These are phyloP conservation scores for Seira sanloemensis DNA, from an alignment of 2,888 invertebrate species.

Conservation along the genomic window DNA sequence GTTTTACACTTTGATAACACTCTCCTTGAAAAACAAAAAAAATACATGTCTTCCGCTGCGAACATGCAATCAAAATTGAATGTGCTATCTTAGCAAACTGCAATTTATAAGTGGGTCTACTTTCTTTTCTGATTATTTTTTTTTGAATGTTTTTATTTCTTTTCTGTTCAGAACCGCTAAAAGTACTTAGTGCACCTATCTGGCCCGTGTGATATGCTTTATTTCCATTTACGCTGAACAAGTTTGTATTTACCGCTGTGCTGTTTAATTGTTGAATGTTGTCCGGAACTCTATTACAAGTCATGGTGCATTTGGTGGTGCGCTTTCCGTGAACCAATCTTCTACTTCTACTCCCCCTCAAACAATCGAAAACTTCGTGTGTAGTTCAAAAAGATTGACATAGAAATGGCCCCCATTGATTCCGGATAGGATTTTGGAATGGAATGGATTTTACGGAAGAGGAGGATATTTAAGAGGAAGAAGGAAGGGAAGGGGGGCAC, in stretches of 20 bases:
- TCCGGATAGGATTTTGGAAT: conserved; percentile 3
- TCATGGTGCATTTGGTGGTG: background rate
- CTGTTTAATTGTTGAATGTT: conserved; percentile 2
- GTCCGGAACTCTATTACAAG: background rate
- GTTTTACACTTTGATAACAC: background rate
- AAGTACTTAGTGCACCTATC: background rate
- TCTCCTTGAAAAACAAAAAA: no score
- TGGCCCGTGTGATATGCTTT: conserved; percentile 8
- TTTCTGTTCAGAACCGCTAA: background rate
- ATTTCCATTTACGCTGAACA: background rate
- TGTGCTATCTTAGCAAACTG: background rate
- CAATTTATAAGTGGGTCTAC: background rate
- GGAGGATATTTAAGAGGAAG: background rate
- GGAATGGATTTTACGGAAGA: conserved; percentile 1
- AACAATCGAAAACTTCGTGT: conserved; percentile 10
- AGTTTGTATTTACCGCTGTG: background rate
- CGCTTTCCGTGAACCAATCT: background rate
- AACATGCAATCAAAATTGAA: background rate
- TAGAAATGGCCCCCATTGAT: background rate
- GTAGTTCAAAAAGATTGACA: background rate
- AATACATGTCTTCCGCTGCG: background rate
- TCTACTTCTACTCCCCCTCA: no score
- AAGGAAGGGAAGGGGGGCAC: conserved; percentile 3
- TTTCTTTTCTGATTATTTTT: background rate
- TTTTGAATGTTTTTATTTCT: background rate